Base-by-base conservation (phyloP, 2,888 invertebrate species). In the Callinectes sapidus region DNA sequence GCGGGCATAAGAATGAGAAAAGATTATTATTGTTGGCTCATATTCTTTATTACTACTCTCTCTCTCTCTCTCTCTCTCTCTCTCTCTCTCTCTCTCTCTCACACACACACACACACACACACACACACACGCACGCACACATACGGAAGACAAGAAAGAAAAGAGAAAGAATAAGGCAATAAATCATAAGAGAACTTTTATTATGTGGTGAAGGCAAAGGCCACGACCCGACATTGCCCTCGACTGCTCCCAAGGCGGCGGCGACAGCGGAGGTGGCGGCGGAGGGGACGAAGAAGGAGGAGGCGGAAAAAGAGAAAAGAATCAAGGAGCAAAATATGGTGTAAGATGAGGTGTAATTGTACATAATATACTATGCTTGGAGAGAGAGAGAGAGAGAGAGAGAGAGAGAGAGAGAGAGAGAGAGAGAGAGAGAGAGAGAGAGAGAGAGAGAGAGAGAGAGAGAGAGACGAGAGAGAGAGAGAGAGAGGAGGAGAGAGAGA, bases 401-500 rank as follows among this genome's bases (percentile, higher is more conserved):
- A 28, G 28, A 28, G 71, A 77, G 71, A 77, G 71, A 77, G 71
- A 77, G 71, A 77, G 71, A 77, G 28, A 77, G n/a, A 77, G 71
- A 77, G 71, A 77, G 71, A 77, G 71, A 77, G 71, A n/a, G 71
- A 77, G 28, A 77, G n/a, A 77, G 28, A 77, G 61, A 77, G 28
- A 77, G 71, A 71, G 55, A 55, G 55, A 71, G 71, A n/a, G n/a
- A 16, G 23, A 23, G 61, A 61, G 61, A 23, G n/a, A 28, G 71
- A 10, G 71, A 28, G 28, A 28, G 71, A 13, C n/a, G 71, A 77
- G 71, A 77, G 28, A 28, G 28, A 28, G 71, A 77, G 71, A 77
- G 71, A 77, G 71, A 77, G 71, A 77, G 71, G n/a, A 10, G n/a
- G 23, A 77, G 28, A 77, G n/a, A 77, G 71, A 77, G 71, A 77